Evolutionary conservation across 2,113 vertebrate genomes (phyloP).

Genomic region (Phrynocephalus versicolor): DNA sequence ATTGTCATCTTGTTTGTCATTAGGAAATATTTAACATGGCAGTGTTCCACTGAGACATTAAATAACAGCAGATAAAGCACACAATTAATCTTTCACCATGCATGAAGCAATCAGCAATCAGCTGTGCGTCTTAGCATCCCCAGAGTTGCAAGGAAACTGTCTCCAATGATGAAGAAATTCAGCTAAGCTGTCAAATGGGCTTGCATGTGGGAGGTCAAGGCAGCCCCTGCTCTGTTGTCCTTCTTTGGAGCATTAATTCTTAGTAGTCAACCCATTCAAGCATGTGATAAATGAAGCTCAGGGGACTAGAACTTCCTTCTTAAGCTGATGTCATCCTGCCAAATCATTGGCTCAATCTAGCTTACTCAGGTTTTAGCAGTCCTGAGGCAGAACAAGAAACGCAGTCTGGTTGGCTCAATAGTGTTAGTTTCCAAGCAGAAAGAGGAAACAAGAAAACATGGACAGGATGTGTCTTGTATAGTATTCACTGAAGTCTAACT

Average conservation of each 20-base stretch:
- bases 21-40: neutral
- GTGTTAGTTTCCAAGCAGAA: neutral
- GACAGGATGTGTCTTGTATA: neutral
- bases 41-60: neutral
- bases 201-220: constrained; percentile 29
- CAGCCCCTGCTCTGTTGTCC: constrained; percentile 46
- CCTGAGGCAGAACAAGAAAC: too few relatives aligned
- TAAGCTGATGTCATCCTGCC: neutral
- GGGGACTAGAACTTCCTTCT: constrained; percentile 23
- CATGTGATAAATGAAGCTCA: constrained; percentile 17
- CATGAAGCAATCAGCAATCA: constrained; percentile 18
- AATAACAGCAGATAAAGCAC: neutral
- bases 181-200: constrained; percentile 39
- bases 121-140: neutral
- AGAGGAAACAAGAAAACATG: neutral
- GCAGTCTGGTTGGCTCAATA: neutral
- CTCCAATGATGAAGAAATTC: constrained; percentile 41
- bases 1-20: constrained; percentile 27
- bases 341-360: constrained; percentile 22
- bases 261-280: constrained; percentile 21
- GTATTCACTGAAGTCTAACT: accelerated
- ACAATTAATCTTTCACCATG: constrained; percentile 14
- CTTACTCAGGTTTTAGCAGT: constrained; percentile 8
- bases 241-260: neutral
- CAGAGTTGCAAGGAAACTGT: constrained; percentile 15